Evolutionary conservation across 1,140 invertebrate species (phyloP).

Genomic region (Archegozetes longisetosus): DNA sequence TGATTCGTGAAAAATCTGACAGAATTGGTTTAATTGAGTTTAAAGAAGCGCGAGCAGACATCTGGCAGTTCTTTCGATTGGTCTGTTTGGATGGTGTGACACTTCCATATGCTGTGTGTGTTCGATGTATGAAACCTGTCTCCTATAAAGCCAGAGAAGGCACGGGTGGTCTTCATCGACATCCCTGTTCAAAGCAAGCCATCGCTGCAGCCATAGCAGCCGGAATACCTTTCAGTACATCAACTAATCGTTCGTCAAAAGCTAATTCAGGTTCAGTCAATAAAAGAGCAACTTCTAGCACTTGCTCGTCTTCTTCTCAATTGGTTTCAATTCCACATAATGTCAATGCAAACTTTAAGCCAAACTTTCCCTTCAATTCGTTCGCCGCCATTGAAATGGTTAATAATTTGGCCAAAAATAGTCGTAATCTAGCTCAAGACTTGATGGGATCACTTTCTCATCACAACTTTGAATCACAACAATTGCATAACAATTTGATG

Average conservation of each 20-base stretch:
- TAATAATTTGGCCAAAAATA: not conserved
- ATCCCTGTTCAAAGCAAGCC: conserved; percentile 1
- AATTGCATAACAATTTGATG: not conserved
- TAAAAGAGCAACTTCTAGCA: not conserved
- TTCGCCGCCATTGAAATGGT: not conserved
- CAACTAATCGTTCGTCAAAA: not conserved
- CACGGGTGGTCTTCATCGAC: conserved; percentile 2
- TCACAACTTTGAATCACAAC: not conserved
- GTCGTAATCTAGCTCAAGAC: not conserved
- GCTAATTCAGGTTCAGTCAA: not conserved
- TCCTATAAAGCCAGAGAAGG: not conserved
- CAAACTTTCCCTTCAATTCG: not conserved
- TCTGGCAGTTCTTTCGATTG: conserved; percentile 5
- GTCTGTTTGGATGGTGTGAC: not conserved
- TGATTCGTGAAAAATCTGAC: not conserved
- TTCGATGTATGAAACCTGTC: conserved; percentile 10
- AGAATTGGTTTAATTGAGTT: conserved; percentile 1
- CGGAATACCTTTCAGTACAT: not conserved
- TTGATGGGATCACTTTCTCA: not conserved
- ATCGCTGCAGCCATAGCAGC: not conserved
- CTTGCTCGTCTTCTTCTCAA: not conserved
- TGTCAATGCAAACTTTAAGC: not conserved
- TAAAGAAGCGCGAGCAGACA: conserved; percentile 5
- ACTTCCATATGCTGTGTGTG: conserved; percentile 5
- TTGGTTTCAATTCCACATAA: not conserved